A percentile compares a stretch with the other conserved stretches of the same genome.
Evolutionary conservation across 2,888 invertebrate genomes (phyloP).

Genomic region (Microchrysa polita): DNA sequence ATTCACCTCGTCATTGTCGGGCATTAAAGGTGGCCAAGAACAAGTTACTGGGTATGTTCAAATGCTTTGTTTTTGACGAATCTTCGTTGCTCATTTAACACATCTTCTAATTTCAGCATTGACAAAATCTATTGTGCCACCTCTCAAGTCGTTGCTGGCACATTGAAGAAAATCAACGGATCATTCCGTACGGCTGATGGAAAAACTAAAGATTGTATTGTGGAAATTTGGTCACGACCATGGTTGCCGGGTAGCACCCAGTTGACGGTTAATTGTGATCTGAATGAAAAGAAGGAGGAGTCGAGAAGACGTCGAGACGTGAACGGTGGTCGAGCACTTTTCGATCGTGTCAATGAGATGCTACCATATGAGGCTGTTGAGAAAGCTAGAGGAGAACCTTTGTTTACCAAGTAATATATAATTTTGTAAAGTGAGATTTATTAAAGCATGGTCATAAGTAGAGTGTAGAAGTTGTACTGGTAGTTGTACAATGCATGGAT

Average conservation of each 20-base stretch:
- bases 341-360: neutral
- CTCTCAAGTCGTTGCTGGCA: slow-evolving; percentile 68
- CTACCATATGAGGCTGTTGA: slow-evolving; percentile 49
- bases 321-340: neutral
- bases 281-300: slow-evolving; percentile 53
- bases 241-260: slow-evolving; percentile 67
- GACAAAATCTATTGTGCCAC: slow-evolving; percentile 62
- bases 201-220: slow-evolving; percentile 54
- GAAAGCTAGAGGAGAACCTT: slow-evolving; percentile 58
- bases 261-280: slow-evolving; percentile 62
- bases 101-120: slow-evolving; percentile 54
- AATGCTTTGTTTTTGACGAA: no score
- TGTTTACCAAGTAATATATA: slow-evolving; percentile 58
- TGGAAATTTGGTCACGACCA: slow-evolving; percentile 68
- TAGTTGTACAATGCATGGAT: neutral
- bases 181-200: slow-evolving; percentile 67
- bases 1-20: neutral
- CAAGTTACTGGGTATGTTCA: slow-evolving; percentile 7
- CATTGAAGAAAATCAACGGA: slow-evolving; percentile 68
- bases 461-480: neutral
- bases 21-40: neutral
- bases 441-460: slow-evolving; percentile 10
- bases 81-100: no score
- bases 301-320: slow-evolving; percentile 59
- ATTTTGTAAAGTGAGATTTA: neutral